A percentile compares a stretch with the other conserved stretches of the same genome.
Conservation (phyloP, 2,888 invertebrate genomes). For the Tipula unca region DNA sequence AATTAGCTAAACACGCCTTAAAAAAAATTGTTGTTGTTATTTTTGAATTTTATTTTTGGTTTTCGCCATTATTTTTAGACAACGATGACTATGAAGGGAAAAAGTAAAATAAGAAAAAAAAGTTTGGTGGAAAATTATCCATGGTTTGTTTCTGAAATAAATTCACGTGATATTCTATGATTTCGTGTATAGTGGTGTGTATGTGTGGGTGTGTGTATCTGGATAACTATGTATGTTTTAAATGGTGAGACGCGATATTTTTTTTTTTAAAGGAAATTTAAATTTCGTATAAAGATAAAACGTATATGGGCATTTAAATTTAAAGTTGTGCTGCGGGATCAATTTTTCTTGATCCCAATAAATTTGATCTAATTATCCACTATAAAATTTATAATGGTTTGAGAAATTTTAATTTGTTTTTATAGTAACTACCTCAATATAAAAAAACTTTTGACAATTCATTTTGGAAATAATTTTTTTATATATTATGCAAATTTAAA, state of each 20-base stretch:
- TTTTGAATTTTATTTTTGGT: not conserved
- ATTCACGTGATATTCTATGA: not conserved
- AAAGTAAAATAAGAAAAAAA: not conserved
- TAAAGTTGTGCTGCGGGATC: not conserved
- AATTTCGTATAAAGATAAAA: not conserved
- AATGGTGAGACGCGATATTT: not conserved
- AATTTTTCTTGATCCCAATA: not conserved
- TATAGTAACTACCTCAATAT: too few species aligned
- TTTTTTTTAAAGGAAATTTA: not conserved
- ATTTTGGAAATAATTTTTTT: too few species aligned
- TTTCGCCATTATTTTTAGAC: not conserved
- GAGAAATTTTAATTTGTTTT: not conserved
- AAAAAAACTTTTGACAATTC: too few species aligned
- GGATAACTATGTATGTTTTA: not conserved
- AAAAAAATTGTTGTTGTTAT: not conserved
- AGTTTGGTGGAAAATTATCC: not conserved
- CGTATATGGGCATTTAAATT: not conserved
- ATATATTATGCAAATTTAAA: too few species aligned
- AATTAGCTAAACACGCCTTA: constrained; percentile 8
- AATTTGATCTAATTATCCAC: not conserved
- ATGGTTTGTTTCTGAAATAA: not conserved
- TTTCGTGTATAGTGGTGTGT: not conserved
- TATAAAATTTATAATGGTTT: not conserved
- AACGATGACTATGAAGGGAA: not conserved
- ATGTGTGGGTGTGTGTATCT: not conserved